Evolutionary conservation across 2,113 vertebrate genomes (phyloP), one percentile per base, ranked within the genome.

Genomic region (Myiagra hebetior): DNA sequence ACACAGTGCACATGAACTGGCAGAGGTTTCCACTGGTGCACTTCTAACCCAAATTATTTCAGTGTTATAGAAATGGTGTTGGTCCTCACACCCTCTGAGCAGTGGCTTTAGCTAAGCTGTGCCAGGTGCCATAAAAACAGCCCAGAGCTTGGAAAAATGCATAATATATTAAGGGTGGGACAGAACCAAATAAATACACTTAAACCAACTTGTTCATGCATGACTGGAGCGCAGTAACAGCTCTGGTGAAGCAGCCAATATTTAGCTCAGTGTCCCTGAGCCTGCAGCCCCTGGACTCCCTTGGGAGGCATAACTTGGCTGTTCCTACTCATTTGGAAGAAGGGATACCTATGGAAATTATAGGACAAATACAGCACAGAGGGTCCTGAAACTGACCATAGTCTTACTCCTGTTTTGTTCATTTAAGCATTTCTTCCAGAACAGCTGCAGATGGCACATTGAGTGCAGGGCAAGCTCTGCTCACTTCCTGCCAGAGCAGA

Each of bases 91-190:
- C n/a, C 26, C 63, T 65, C 39, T 9, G 31, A 89, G 37, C 72
- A n/a, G 15, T 16, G 37, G 44, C 53, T 72, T 70, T 53, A 56
- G 56, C 82, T 56, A 31, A 68, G 72, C n/a, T 70, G 33, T 80
- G 82, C 52, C 68, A 52, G 50, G 26, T 62, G 50, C 59, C 7
- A 2, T 35, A 41, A 15, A 75, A 95, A 72, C 56, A 87, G 28
- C 72, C 86, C 49, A n/a, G 56, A 73, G 35, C 47, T 74, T 56
- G 60, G 63, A 93, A 89, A 91, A 90, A 86, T 62, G 52, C 70
- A 41, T 76, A 56, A 78, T 24, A 2, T 63, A 74, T 80, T 91
- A 91, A 67, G 64, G 37, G 41, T 92, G 76, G 60, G 52, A 87
- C 44, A 84, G 68, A 93, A 59, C 24, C 47, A 78, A 95, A 85